Conservation (phyloP, 2,113 vertebrate genomes). For the Pollimyrus isidori region DNA sequence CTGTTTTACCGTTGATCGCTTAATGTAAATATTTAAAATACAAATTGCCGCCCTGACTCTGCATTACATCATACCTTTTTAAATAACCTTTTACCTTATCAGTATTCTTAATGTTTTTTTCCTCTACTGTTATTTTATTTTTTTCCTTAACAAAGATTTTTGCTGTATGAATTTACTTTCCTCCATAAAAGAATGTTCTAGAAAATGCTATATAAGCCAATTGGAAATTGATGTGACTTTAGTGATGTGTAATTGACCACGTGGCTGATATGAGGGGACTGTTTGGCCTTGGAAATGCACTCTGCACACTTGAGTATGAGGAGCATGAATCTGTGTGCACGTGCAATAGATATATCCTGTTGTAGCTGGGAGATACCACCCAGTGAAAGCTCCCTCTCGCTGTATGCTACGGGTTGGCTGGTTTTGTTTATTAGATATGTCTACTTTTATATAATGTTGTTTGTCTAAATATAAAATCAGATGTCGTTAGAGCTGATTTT, state of each 20-base stretch:
- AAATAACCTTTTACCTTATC: not conserved
- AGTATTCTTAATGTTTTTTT: not conserved
- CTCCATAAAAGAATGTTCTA: not conserved
- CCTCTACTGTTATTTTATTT: not conserved
- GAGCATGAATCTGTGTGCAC: not conserved
- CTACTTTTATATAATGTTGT: not conserved
- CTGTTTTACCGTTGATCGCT: not conserved
- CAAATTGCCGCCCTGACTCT: too few relatives aligned
- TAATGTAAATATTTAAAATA: not conserved
- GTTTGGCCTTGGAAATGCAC: not conserved
- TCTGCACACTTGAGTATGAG: not conserved
- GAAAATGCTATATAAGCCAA: not conserved
- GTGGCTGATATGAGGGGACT: not conserved
- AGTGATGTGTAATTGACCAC: not conserved
- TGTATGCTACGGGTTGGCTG: not conserved
- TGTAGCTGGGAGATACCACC: not conserved
- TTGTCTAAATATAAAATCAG: not conserved
- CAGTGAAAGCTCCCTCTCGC: not conserved
- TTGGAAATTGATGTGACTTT: not conserved
- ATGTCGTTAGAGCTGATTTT: not conserved
- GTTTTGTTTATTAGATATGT: not conserved
- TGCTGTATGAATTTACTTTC: not conserved
- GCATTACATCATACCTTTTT: not conserved
- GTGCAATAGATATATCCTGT: not conserved
- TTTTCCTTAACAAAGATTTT: not conserved